These are phyloP conservation scores for Cryptotermes secundus DNA, from an alignment of 1,140 invertebrate species.

Conservation along the genomic window DNA sequence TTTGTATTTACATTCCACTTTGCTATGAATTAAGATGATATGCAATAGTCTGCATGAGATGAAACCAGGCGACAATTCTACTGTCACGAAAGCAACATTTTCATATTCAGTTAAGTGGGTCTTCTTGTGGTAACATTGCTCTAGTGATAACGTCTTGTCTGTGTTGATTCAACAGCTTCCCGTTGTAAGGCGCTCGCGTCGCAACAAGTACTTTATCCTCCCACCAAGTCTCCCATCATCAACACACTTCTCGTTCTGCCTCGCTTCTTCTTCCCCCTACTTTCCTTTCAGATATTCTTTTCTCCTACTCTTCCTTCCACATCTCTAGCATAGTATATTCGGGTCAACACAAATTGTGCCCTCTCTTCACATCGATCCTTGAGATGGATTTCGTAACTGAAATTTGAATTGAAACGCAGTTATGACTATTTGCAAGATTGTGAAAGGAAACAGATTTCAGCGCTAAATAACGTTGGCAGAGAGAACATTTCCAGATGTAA, in stretches of 20 bases:
- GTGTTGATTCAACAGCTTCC: conserved; percentile 15
- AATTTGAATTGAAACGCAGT: background rate
- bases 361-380: background rate
- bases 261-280: background rate
- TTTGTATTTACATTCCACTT: no score
- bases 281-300: background rate
- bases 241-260: background rate
- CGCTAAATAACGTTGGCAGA: no score
- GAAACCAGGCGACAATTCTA: background rate
- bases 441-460: background rate
- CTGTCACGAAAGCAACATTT: background rate
- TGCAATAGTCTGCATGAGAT: no score
- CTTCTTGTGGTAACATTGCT: background rate
- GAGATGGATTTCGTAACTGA: background rate
- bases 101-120: conserved; percentile 11
- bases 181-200: background rate
- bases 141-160: conserved; percentile 4
- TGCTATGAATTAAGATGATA: no score
- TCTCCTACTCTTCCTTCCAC: background rate
- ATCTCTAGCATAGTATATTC: background rate
- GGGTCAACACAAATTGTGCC: background rate
- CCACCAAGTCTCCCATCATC: background rate
- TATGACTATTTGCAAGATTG: background rate
- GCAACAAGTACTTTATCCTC: conserved; percentile 11
- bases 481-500: no score